Evolutionary conservation across 2,113 vertebrate genomes (phyloP).

Genomic region (Puffinus mauretanicus): DNA sequence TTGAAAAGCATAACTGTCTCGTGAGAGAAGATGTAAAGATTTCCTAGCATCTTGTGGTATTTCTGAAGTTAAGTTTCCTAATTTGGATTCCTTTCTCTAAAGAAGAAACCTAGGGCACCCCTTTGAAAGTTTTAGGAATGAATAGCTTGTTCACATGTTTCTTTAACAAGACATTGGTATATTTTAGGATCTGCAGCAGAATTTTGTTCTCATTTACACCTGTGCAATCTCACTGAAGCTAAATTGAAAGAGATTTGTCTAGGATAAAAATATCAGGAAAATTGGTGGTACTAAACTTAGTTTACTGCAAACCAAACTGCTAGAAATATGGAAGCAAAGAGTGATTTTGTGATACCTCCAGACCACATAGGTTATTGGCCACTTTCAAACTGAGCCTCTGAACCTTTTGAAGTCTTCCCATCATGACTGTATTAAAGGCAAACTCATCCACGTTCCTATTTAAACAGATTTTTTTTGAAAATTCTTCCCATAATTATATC

Average conservation of each 20-base stretch:
- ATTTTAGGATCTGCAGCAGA: background rate
- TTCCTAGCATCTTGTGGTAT: background rate
- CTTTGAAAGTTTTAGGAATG: background rate
- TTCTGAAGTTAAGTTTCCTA: background rate
- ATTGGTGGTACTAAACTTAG: background rate
- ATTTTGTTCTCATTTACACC: background rate
- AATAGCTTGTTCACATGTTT: background rate
- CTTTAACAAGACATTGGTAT: background rate
- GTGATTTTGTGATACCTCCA: background rate
- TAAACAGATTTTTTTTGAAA: background rate
- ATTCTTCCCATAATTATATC: background rate
- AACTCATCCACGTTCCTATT: background rate
- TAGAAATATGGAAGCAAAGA: background rate
- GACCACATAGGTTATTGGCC: background rate
- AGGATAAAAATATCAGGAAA: slow-evolving; percentile 39
- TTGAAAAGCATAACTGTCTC: background rate
- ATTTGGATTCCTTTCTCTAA: background rate
- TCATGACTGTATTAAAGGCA: background rate
- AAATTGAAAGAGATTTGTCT: background rate
- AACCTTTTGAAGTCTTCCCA: slow-evolving; percentile 4
- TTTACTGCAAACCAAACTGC: background rate
- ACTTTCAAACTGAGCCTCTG: background rate
- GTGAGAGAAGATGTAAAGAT: background rate
- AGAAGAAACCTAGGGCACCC: background rate
- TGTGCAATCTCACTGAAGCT: background rate